Percentiles rank a stretch among this genome's conserved stretches.
phyloP scores from a whole-genome alignment of 2,888 invertebrate species.

The Zele albiditarsus region DNA sequence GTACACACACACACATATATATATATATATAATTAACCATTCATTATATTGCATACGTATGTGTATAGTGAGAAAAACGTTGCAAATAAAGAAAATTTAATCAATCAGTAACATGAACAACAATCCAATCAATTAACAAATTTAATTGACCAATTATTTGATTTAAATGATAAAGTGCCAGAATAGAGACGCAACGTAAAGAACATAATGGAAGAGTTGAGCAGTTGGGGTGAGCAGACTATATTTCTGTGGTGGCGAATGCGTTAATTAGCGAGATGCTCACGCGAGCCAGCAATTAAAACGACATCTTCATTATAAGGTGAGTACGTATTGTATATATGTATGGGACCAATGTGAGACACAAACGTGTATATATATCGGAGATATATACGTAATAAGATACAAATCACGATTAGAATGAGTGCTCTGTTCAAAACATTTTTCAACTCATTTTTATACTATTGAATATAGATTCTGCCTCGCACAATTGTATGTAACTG shows the following conservation, averaged over 20 bases:
- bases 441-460: too few relatives aligned
- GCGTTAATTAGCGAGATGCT: constrained; percentile 72
- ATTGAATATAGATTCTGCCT: too few relatives aligned
- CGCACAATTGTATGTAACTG: background rate
- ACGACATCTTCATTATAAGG: constrained; percentile 73
- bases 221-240: constrained; percentile 62
- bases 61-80: background rate
- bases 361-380: background rate
- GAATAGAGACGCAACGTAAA: background rate
- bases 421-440: too few relatives aligned
- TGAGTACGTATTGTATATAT: constrained; percentile 56
- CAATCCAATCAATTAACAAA: background rate
- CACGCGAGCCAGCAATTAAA: constrained; percentile 72
- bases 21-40: background rate
- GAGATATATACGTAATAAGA: background rate
- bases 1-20: background rate
- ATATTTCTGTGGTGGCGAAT: constrained; percentile 65
- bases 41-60: background rate
- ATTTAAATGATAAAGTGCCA: background rate
- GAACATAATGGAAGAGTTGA: constrained; percentile 21
- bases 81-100: background rate
- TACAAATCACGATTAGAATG: too few relatives aligned
- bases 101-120: background rate
- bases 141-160: background rate
- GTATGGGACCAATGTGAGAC: background rate